A percentile compares a stretch with the other conserved stretches of the same genome.
These are phyloP conservation scores for Mirza zaza DNA, from an alignment of 2,113 vertebrate genomes.

Conservation along the genomic window DNA sequence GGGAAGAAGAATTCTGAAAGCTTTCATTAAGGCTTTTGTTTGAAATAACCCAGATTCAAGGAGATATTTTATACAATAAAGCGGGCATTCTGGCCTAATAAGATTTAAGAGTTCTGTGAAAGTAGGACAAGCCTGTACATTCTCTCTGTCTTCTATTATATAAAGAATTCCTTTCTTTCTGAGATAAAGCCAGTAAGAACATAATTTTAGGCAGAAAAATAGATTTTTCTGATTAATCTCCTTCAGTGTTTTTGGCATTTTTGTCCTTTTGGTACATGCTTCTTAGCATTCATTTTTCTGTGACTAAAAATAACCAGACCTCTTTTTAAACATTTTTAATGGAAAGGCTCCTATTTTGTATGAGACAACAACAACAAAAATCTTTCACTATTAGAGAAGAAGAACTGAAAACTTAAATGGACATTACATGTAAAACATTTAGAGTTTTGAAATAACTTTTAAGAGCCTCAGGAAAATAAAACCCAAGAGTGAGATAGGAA, in stretches of 20 bases:
- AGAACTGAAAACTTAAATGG: neutral
- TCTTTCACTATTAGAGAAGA: neutral
- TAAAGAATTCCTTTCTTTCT: slow-evolving; percentile 58
- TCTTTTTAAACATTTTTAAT: neutral
- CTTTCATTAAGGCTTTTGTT: slow-evolving; percentile 48
- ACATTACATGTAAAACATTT: neutral
- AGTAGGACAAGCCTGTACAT: slow-evolving; percentile 49
- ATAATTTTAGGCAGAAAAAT: slow-evolving; percentile 53
- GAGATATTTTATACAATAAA: slow-evolving; percentile 50
- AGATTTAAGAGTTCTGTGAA: slow-evolving; percentile 48
- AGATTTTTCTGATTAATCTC: slow-evolving; percentile 60
- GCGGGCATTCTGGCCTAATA: slow-evolving; percentile 20
- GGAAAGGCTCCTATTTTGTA: slow-evolving; percentile 2
- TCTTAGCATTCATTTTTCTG: slow-evolving; percentile 42
- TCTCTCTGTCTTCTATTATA: slow-evolving; percentile 5
- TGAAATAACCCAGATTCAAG: slow-evolving; percentile 48
- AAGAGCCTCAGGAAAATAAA: neutral
- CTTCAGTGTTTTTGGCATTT: slow-evolving; percentile 40
- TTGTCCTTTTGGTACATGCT: neutral
- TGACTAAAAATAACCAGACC: slow-evolving; percentile 41
- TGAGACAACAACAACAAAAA: neutral
- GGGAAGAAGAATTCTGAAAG: slow-evolving; percentile 25
- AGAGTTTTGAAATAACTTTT: neutral
- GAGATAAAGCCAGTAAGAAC: slow-evolving; percentile 58
- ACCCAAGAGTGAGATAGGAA: neutral